phyloP scores from a whole-genome alignment of 2,888 invertebrate genomes.

The Sphinx pinastri region DNA sequence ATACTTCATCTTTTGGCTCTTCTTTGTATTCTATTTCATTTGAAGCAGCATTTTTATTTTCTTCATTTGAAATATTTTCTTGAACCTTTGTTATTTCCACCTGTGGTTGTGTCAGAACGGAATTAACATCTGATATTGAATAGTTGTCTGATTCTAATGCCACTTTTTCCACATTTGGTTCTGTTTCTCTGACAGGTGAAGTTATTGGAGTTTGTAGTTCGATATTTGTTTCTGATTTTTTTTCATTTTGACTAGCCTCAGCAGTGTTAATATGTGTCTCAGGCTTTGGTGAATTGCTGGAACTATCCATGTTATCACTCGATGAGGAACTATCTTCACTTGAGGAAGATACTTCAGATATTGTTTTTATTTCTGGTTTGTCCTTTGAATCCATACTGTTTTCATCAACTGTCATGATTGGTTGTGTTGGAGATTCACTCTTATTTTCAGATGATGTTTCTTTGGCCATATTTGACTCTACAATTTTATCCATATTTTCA shows the following conservation, averaged over 20 bases:
- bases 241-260: conserved; percentile 56
- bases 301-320: conserved; percentile 76
- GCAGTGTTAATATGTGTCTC: conserved; percentile 58
- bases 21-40: conserved; percentile 39
- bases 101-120: conserved; percentile 61
- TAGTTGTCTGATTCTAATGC: conserved; percentile 67
- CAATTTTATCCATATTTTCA: conserved; percentile 43
- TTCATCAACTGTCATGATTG: conserved; percentile 58
- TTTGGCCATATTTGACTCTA: conserved; percentile 42
- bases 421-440: conserved; percentile 46
- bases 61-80: conserved; percentile 16
- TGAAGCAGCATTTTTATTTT: conserved; percentile 31
- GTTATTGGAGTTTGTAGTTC: conserved; percentile 44
- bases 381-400: conserved; percentile 75
- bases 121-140: conserved; percentile 74
- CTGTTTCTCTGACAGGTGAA: conserved; percentile 39
- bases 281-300: conserved; percentile 75
- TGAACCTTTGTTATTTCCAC: conserved; percentile 36
- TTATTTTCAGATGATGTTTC: conserved; percentile 44
- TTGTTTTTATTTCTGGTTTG: conserved; percentile 62
- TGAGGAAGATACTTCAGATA: conserved; percentile 69
- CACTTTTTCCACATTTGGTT: conserved; percentile 46
- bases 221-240: conserved; percentile 44
- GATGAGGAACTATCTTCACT: conserved; percentile 79
- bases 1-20: conserved; percentile 45